A percentile compares a stretch with the other conserved stretches of the same genome.
Evolutionary conservation across 2,113 vertebrate genomes (phyloP).

Genomic region (Struthidea cinerea): DNA sequence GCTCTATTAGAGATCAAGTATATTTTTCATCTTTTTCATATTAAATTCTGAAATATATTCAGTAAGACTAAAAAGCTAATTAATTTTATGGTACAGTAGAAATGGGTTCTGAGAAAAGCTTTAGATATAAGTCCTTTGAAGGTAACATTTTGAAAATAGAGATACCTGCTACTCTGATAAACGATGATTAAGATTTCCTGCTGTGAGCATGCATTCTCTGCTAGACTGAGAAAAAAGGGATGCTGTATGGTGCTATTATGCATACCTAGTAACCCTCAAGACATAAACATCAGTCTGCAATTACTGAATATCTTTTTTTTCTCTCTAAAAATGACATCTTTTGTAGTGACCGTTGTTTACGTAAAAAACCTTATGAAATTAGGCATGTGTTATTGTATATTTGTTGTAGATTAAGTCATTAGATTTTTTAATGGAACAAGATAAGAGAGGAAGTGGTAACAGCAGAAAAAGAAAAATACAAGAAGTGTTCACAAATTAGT

Average conservation of each 20-base stretch:
- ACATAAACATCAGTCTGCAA: neutral
- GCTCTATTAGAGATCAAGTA: neutral
- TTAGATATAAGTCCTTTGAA: neutral
- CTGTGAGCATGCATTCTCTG: neutral
- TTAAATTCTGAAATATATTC: neutral
- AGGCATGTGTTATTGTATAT: neutral
- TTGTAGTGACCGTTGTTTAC: accelerated
- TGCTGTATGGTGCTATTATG: neutral
- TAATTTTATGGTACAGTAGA: neutral
- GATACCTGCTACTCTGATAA: neutral
- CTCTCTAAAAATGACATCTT: neutral
- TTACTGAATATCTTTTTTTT: neutral
- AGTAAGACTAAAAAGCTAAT: neutral
- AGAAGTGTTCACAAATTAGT: neutral
- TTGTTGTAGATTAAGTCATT: neutral
- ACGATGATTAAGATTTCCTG: neutral
- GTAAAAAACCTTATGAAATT: neutral
- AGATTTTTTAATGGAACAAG: neutral
- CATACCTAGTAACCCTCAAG: neutral
- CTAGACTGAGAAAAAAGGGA: neutral
- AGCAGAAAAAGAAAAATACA: neutral
- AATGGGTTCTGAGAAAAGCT: neutral
- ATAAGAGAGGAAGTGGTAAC: neutral
- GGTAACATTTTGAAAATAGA: neutral
- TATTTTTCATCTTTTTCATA: neutral